phyloP scores from a whole-genome alignment of 2,797 vertebrate species.

The Hippocampus kuda region DNA sequence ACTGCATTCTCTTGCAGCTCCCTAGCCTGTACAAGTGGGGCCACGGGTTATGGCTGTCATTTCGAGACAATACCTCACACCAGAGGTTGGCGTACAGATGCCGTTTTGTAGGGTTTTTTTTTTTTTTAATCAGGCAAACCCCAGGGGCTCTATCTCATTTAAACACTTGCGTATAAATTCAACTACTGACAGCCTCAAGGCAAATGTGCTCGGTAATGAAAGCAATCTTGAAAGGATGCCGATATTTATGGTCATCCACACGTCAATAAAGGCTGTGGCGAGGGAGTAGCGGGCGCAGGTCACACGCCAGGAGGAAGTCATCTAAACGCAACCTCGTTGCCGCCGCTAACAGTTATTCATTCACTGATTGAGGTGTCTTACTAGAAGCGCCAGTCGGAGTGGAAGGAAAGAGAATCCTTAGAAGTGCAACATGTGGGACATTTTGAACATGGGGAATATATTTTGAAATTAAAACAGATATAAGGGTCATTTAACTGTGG shows the following conservation, averaged over 20 bases:
- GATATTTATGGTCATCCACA: slow-evolving; percentile 17
- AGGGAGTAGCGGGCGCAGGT: slow-evolving; percentile 26
- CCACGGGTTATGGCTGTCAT: slow-evolving; percentile 36
- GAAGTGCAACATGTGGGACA: background rate
- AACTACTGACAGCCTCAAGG: slow-evolving; percentile 4
- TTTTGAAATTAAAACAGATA: too few species aligned
- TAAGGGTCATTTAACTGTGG: too few species aligned
- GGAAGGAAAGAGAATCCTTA: slow-evolving; percentile 10
- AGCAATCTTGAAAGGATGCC: slow-evolving; percentile 8
- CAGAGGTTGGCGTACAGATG: slow-evolving; percentile 30
- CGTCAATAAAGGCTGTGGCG: slow-evolving; percentile 13
- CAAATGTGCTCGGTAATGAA: background rate
- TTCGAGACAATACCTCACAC: slow-evolving; percentile 47
- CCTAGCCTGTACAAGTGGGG: slow-evolving; percentile 34
- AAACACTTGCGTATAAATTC: slow-evolving; percentile 22
- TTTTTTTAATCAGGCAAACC: slow-evolving; percentile 22
- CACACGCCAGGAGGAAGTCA: slow-evolving; percentile 26
- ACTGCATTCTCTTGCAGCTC: slow-evolving; percentile 37
- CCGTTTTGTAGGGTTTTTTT: slow-evolving; percentile 41
- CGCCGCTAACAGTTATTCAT: slow-evolving; percentile 38
- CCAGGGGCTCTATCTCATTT: slow-evolving; percentile 38
- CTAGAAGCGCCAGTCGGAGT: slow-evolving; percentile 20
- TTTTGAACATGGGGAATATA: background rate
- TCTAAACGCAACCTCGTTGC: slow-evolving; percentile 20
- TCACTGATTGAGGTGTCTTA: slow-evolving; percentile 31